Evolutionary conservation across 2,888 invertebrate species (phyloP), one percentile per base, ranked within the genome.

Genomic region (Andrena bucephala): DNA sequence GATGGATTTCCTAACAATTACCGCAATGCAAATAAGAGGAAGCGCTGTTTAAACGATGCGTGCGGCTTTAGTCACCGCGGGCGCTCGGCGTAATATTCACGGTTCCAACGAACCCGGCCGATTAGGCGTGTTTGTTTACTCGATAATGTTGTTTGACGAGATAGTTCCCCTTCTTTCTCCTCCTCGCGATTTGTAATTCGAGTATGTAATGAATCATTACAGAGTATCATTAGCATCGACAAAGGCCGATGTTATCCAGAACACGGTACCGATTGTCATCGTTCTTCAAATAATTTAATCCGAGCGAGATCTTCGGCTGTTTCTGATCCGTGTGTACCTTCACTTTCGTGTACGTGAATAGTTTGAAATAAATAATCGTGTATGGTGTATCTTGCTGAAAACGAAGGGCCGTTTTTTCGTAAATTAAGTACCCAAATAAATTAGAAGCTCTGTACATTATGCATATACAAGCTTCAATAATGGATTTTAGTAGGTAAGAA

Each of bases 201-300:
- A 68, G 7, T n/a, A 29, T 54, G 52, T 57, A 78, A 63, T 57
- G 75, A 78, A 63, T 75, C 78, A 68, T 78, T 75, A 62, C 31
- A 20, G 33, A n/a, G 1, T 78, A 33, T 68, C 36, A 68, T 31
- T 52, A 8, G 76, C 16, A 75, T 62, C 13, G 75, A 68, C 62
- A 60, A 68, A 75, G 27, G 54, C 24, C n/a, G 31, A 60, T 67
- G 60, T 36, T 54, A 62, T 62, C 62, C 48, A 8, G 13, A 50
- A 48, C 33, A 29, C 36, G n/a, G 42, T 13, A 0, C 5, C 54
- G 52, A 67, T 62, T 60, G 50, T 16, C 13, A 68, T 78, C 54
- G 10, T 65, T 77, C 48, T 27, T 8, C 24, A 70, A 76, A 70
- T 42, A 63, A 20, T 10, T 33, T 48, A 31, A 63, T 62, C 52